Base-by-base conservation (phyloP, 2,888 invertebrate genomes). In the Meteorus cinctellus region DNA sequence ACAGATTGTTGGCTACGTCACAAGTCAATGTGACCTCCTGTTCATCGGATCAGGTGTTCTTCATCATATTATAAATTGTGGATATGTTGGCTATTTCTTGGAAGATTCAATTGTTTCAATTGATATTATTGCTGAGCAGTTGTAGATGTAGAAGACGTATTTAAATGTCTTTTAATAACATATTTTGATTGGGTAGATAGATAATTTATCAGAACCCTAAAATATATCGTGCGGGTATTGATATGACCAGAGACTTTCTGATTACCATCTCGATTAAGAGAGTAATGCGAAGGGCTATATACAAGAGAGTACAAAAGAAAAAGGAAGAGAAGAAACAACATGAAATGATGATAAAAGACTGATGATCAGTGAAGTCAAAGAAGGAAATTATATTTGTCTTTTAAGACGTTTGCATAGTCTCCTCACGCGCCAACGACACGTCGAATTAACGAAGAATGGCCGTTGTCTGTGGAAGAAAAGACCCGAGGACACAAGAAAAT, bases 351-450 rank as follows among this genome's bases (percentile, higher is more conserved):
- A 77, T 48, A 65, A 74, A 74, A 60, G 60, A 68, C 55, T 71
- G 41, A 41, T 8, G 41, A 41, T 41, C 8, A 41, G 41, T 12
- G 41, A 6, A 41, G 41, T 41, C 41, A 41, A 41, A 10, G 41
- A 41, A 59, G 63, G 60, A 51, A 69, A 34, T 63, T 34, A 72
- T 80, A 80, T 81, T 74, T 75, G 77, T 59, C 69, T 77, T 74
- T 72, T 65, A 77, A 70, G 80, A 34, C 81, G 83, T 86, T 86
- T 85, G 82, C 84, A 82, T 82, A 87, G 86, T 87, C 87, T 74
- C 81, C 82, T 87, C 87, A 86, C 87, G 87, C 84, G 86, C 84
- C 83, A 81, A 82, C 55, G 24, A 55, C 55, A 55, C 85, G 83
- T 82, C 85, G 86, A 87, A 87, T 86, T 84, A 81, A 83, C 76